Conservation (phyloP, 1,140 invertebrate genomes). For the Amphibalanus amphitrite region DNA sequence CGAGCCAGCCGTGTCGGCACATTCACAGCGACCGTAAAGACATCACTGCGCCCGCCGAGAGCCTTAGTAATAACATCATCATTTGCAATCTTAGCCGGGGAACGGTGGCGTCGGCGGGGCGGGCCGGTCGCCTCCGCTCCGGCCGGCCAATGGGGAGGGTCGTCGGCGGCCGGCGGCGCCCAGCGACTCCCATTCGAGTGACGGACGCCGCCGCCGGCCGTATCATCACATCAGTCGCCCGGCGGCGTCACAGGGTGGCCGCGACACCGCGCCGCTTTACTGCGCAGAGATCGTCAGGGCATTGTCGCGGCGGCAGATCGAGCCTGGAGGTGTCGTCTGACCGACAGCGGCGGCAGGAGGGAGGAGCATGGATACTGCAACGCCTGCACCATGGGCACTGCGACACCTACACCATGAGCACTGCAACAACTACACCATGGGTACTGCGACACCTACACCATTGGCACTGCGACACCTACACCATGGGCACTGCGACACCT, state of each 20-base stretch:
- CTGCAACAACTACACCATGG: no score
- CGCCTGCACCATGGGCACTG: no score
- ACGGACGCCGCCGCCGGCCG: neutral
- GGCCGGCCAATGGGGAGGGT: neutral
- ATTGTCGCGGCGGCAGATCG: neutral
- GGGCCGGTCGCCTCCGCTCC: no score
- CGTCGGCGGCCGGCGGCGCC: no score
- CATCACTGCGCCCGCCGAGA: neutral
- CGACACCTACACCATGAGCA: no score
- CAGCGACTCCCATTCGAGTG: neutral
- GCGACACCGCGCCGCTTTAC: no score
- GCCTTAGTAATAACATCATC: conserved; percentile 1
- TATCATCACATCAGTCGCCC: neutral
- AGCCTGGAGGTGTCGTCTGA: neutral
- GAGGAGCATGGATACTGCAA: no score
- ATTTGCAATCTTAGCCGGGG: neutral
- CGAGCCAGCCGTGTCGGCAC: neutral
- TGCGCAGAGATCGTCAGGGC: neutral
- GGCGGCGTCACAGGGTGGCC: neutral
- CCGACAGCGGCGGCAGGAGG: no score
- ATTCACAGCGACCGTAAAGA: neutral
- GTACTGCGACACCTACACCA: no score
- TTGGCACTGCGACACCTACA: no score
- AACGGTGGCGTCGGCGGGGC: neutral
- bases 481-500: no score